Evolutionary conservation across 2,888 invertebrate genomes (phyloP).

Genomic region (Alloscopus bannaensis): DNA sequence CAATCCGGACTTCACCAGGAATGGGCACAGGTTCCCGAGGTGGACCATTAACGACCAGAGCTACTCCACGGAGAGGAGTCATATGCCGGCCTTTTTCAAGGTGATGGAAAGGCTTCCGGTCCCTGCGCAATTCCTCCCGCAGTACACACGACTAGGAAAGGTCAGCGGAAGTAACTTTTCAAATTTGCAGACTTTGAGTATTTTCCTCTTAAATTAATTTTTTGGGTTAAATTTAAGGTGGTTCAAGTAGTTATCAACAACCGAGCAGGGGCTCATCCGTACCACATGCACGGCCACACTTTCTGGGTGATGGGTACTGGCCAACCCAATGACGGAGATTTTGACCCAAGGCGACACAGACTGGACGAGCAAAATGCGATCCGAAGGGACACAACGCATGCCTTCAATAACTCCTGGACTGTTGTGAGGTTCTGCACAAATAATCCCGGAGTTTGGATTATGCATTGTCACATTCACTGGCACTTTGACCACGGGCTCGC

Average conservation of each 20-base stretch:
- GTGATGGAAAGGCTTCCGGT: not conserved
- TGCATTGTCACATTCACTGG: constrained; percentile 15
- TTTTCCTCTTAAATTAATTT: no score
- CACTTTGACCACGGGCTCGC: constrained; percentile 15
- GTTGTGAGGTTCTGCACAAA: not conserved
- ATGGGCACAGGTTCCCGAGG: no score
- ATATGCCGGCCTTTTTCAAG: not conserved
- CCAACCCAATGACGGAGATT: not conserved
- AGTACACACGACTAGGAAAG: not conserved
- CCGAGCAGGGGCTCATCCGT: not conserved
- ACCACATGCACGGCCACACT: constrained; percentile 22
- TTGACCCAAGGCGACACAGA: not conserved
- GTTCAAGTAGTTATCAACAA: constrained; percentile 24
- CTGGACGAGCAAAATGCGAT: no score
- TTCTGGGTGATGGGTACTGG: constrained; percentile 23
- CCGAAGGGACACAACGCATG: not conserved
- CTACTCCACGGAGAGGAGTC: not conserved
- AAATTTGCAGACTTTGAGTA: no score
- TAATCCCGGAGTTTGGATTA: not conserved
- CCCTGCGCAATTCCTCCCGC: not conserved
- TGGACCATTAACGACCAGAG: not conserved
- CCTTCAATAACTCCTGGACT: not conserved
- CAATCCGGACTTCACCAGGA: no score
- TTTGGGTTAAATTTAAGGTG: not conserved
- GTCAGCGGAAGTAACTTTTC: no score